phyloP scores from a whole-genome alignment of 92 coral and sea anemone species.

The Zoanthus sociatus region DNA sequence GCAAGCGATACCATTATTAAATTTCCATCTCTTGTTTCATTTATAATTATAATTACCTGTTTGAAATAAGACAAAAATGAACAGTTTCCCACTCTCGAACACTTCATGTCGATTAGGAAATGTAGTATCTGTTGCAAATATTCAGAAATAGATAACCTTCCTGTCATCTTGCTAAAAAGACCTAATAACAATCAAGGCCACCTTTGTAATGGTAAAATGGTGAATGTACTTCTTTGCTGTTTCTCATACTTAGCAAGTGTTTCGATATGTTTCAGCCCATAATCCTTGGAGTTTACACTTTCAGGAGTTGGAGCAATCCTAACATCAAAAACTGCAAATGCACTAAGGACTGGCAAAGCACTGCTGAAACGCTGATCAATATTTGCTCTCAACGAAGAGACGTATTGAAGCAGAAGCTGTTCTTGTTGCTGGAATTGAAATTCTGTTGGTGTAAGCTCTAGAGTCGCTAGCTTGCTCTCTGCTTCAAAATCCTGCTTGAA shows the following conservation, averaged over 20 bases:
- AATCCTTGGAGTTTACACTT: conserved; percentile 44
- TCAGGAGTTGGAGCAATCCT: conserved; percentile 33
- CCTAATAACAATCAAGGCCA: too few species aligned
- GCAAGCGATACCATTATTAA: too few species aligned
- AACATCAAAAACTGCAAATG: conserved; percentile 49
- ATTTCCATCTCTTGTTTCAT: too few species aligned
- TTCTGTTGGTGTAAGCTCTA: conserved; percentile 44
- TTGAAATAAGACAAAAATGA: too few species aligned
- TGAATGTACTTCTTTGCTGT: too few species aligned
- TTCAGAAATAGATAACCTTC: too few species aligned
- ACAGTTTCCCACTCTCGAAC: too few species aligned
- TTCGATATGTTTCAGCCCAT: conserved; percentile 42
- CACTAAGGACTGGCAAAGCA: conserved; percentile 32
- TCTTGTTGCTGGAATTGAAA: conserved; percentile 46
- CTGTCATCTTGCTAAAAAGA: too few species aligned
- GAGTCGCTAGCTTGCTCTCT: conserved; percentile 28
- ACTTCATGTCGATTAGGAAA: too few species aligned
- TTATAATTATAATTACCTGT: too few species aligned
- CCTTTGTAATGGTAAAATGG: too few species aligned
- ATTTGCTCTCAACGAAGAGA: conserved; percentile 30
- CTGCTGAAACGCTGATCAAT: conserved; percentile 45
- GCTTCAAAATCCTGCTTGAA: conserved; percentile 47
- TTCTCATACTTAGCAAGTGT: conserved; percentile 8
- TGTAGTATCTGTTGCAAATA: too few species aligned
- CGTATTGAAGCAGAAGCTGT: conserved; percentile 46